Percentiles rank a stretch among this genome's conserved stretches.
Evolutionary conservation across 1,140 invertebrate species (phyloP).

Genomic region (Hylaeus anthracinus): DNA sequence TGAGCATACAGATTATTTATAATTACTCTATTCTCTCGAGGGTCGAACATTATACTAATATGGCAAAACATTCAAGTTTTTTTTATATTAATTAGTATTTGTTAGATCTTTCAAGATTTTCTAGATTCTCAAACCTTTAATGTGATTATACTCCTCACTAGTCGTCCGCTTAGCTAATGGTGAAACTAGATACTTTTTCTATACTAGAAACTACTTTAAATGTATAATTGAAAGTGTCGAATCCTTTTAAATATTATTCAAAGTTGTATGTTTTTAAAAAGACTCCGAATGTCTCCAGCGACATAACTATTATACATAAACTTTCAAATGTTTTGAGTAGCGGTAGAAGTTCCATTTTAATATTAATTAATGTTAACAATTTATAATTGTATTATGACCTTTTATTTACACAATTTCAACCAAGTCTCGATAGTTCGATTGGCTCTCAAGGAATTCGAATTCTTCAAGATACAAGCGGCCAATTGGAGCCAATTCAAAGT

Average conservation of each 20-base stretch:
- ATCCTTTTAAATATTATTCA: background rate
- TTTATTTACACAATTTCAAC: background rate
- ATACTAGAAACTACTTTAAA: background rate
- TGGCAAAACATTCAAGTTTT: background rate
- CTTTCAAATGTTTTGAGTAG: background rate
- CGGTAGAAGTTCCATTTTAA: background rate
- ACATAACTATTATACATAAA: background rate
- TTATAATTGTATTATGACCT: background rate
- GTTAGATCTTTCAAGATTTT: background rate
- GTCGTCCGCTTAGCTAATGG: background rate
- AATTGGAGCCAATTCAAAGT: background rate
- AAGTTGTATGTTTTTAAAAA: background rate
- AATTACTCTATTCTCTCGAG: background rate
- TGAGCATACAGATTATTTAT: background rate
- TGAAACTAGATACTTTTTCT: background rate
- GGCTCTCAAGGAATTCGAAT: background rate
- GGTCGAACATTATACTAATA: background rate
- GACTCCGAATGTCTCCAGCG: background rate
- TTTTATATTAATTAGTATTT: background rate
- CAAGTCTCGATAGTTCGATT: background rate
- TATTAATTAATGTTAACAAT: background rate
- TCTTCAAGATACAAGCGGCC: too few relatives aligned
- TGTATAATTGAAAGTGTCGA: background rate
- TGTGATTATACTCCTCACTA: background rate
- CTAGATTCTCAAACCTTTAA: background rate